Conservation (phyloP, 2,113 vertebrate genomes). For the Epinephelus lanceolatus region DNA sequence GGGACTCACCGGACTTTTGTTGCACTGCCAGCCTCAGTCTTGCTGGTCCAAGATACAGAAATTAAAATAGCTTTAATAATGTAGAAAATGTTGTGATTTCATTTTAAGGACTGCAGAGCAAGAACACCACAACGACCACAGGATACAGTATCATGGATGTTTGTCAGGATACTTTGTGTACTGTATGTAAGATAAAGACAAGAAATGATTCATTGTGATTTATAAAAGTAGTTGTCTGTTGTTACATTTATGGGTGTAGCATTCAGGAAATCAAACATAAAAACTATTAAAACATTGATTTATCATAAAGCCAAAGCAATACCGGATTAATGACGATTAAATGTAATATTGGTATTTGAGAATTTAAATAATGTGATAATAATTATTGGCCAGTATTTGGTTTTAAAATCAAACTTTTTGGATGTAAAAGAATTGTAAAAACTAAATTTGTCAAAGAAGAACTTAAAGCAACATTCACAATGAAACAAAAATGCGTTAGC, state of each 20-base stretch:
- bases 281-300: background rate
- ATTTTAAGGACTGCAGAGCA: background rate
- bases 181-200: too few relatives aligned
- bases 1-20: slow-evolving; percentile 8
- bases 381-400: background rate
- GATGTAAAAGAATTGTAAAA: background rate
- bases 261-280: background rate
- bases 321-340: too few relatives aligned
- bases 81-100: slow-evolving; percentile 2
- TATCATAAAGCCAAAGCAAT: background rate
- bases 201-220: background rate
- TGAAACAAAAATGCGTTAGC: background rate
- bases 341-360: background rate
- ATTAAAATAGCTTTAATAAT: background rate
- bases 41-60: background rate
- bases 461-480: background rate
- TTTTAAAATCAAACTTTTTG: background rate
- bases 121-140: background rate
- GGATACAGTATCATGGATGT: background rate
- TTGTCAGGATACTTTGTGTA: too few relatives aligned
- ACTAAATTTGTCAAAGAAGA: background rate
- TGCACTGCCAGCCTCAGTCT: background rate
- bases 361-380: background rate
- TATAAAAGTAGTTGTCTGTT: background rate
- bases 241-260: background rate